These are phyloP conservation scores for Aspidapion aeneum DNA, from an alignment of 2,888 invertebrate species.

Conservation along the genomic window DNA sequence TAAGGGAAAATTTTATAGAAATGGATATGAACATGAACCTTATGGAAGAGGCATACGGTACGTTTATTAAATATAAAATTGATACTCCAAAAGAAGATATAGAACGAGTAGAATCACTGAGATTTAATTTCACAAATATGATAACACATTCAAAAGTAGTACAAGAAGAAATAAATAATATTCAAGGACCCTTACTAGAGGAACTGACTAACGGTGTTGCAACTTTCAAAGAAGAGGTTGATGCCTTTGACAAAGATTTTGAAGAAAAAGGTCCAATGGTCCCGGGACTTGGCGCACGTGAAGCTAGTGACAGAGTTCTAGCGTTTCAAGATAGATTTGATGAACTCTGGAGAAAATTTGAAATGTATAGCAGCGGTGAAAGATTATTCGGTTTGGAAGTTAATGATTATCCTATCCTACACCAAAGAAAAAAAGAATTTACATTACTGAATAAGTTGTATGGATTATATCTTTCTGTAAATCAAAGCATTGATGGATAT, in stretches of 20 bases:
- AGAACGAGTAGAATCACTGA: constrained; percentile 73
- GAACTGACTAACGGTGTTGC: constrained; percentile 70
- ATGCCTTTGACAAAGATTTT: constrained; percentile 68
- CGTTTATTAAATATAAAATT: constrained; percentile 64
- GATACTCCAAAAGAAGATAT: constrained; percentile 73
- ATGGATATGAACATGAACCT: constrained; percentile 73
- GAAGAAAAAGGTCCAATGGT: constrained; percentile 82
- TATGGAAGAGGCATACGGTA: constrained; percentile 76
- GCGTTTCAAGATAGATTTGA: constrained; percentile 79
- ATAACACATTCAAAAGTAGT: constrained; percentile 65
- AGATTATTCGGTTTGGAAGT: constrained; percentile 61
- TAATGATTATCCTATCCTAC: constrained; percentile 77
- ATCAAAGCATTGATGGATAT: constrained; percentile 83
- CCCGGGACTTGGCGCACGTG: constrained; percentile 75
- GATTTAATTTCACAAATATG: constrained; percentile 76
- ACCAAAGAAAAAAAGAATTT: constrained; percentile 78
- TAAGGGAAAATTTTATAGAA: constrained; percentile 74
- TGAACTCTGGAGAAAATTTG: constrained; percentile 75
- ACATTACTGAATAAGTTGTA: constrained; percentile 81
- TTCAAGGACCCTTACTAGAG: constrained; percentile 70
- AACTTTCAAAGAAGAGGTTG: constrained; percentile 62
- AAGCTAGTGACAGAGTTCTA: constrained; percentile 79
- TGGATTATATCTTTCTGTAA: constrained; percentile 73
- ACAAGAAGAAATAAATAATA: constrained; percentile 65
- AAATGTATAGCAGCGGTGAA: constrained; percentile 67